Percentiles rank a stretch among this genome's conserved stretches.
Conservation (phyloP, 2,113 vertebrate genomes). For the Phylloscopus trochilus region DNA sequence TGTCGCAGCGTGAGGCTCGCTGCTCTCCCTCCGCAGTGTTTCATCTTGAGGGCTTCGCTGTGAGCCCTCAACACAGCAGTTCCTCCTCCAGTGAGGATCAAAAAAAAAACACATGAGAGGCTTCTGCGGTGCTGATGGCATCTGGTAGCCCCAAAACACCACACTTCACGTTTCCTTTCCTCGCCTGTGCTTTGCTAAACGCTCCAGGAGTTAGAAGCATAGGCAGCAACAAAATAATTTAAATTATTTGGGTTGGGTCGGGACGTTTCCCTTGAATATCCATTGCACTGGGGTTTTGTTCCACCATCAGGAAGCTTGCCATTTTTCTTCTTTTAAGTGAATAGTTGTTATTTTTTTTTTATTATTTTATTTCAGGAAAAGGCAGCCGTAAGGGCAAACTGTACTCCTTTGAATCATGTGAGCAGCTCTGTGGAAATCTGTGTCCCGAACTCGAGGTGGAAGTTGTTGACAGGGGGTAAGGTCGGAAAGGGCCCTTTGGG, state of each 20-base stretch:
- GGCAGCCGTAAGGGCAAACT: neutral
- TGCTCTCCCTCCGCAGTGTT: neutral
- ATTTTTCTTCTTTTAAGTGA: neutral
- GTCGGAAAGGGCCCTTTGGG: neutral
- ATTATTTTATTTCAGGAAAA: neutral
- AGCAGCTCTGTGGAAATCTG: neutral
- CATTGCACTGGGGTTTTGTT: rapidly evolving
- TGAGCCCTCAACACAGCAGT: neutral
- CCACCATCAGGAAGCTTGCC: neutral
- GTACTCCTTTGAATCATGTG: neutral
- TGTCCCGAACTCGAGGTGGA: neutral
- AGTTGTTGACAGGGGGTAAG: neutral
- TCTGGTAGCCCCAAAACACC: neutral
- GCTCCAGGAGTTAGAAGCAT: neutral
- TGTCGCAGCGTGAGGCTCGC: neutral
- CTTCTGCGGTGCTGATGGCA: neutral
- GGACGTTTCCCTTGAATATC: neutral
- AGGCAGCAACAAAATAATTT: neutral
- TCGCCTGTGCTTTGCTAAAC: neutral
- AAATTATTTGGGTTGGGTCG: neutral
- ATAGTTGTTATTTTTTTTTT: neutral
- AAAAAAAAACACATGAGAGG: neutral
- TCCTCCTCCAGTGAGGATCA: neutral
- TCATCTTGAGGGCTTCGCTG: neutral
- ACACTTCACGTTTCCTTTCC: neutral